Base-by-base conservation (phyloP, 1,140 invertebrate species). In the Copidosoma floridanum region DNA sequence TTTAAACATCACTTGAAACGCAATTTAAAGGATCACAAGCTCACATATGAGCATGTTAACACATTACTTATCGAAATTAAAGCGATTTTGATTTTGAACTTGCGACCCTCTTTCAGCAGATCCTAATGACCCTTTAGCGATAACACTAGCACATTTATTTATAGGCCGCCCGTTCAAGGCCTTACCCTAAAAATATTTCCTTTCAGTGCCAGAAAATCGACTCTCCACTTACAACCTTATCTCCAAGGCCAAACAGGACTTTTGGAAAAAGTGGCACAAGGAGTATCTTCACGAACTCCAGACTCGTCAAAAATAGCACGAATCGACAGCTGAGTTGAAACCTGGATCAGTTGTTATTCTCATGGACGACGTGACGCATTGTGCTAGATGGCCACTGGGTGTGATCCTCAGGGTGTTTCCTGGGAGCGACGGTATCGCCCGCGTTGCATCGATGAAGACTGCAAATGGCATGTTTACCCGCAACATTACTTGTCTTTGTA, bases 51-150 rank as follows among this genome's bases (percentile, higher is more conserved):
- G 12, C 6, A 32, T 7, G 6, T 32, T 32, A 7, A 32, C 12
- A 32, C 29, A 32, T 32, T 32, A 32, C 12, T 12, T 32, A 12
- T 52, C 3, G 48, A 73, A 53, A 68, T 72, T 23, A 73, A 77
- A 58, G 68, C 73, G 3, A 64, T 64, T 16, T 18, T 76, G 1
- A 77, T 60, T 50, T 14, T 38, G 57, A 21, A 48, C 57, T 8
- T 23, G 52, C 7, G 23, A 21, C 2, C 40, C 53, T 1, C 16
- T 55, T 3, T 44, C 53, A 2, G 20, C 26, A 2, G 53, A 55
- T 47, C 59, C 60, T n/a, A 35, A 29, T 37, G 65, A 68, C 56
- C 41, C 64, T 5, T 35, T 20, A 0, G 53, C 26, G 4, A 12
- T 55, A 18, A 55, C 53, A 10, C 53, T 32, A 3, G 53, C 21